Percentiles rank a stretch among this genome's conserved stretches.
Conservation (phyloP, 2,888 invertebrate genomes). For the Kuschelorhynchus macadamiae region DNA sequence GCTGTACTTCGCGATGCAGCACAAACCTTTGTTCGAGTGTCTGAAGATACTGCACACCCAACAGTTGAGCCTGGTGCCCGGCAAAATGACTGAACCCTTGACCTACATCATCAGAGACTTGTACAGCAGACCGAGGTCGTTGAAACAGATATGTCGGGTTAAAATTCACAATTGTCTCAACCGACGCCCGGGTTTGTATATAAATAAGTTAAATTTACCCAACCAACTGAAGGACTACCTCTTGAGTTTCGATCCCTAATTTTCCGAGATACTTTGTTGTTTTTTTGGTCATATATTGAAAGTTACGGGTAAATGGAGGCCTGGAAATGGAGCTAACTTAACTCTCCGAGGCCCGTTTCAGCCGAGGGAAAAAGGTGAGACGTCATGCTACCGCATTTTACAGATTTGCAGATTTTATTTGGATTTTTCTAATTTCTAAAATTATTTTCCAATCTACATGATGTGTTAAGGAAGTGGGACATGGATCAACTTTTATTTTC, state of each 20-base stretch:
- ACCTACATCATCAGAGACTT: constrained; percentile 76
- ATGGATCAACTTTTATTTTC: no score
- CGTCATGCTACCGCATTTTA: no score
- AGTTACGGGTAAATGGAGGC: no score
- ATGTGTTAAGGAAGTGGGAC: no score
- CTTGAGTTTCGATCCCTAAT: constrained; percentile 75
- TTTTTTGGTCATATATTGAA: no score
- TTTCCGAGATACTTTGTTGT: not conserved
- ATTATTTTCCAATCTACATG: no score
- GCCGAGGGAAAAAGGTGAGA: no score
- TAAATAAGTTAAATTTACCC: constrained; percentile 79
- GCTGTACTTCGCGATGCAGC: constrained; percentile 78
- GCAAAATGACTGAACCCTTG: constrained; percentile 75
- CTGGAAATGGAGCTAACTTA: no score
- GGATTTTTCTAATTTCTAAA: no score
- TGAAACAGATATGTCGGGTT: constrained; percentile 81
- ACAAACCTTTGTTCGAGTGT: constrained; percentile 78
- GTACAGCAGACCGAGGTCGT: constrained; percentile 76
- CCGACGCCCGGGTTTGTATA: constrained; percentile 75
- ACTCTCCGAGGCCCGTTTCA: no score
- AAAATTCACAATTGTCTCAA: constrained; percentile 78
- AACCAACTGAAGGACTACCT: constrained; percentile 78
- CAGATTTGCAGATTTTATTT: no score
- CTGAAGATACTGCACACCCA: constrained; percentile 77
- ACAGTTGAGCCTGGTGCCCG: constrained; percentile 76